Conservation (phyloP, 1,140 invertebrate genomes). For the Drosophila mauritiana region DNA sequence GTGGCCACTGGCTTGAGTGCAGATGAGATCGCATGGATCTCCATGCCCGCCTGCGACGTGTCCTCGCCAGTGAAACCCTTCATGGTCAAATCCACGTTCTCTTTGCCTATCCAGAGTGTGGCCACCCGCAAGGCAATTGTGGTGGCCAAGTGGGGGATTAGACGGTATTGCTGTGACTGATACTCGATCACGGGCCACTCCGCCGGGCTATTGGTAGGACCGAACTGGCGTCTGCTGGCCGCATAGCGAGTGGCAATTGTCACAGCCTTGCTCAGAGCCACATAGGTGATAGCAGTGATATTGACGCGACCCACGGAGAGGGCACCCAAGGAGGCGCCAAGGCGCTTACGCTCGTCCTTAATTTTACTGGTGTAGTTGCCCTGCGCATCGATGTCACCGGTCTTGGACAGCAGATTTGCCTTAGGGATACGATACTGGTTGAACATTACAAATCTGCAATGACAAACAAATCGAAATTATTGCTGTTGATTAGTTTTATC, state of each 20-base stretch:
- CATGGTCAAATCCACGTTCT: slow-evolving; percentile 86
- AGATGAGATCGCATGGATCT: slow-evolving; percentile 91
- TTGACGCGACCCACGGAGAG: slow-evolving; percentile 92
- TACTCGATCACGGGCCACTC: slow-evolving; percentile 94
- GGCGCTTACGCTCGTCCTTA: slow-evolving; percentile 91
- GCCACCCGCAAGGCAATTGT: slow-evolving; percentile 90
- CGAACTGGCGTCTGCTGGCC: slow-evolving; percentile 92
- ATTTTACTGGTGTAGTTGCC: slow-evolving; percentile 92
- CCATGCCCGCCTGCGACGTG: slow-evolving; percentile 84
- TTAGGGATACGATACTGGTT: slow-evolving; percentile 93
- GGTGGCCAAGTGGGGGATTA: slow-evolving; percentile 92
- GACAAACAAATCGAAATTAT: not conserved
- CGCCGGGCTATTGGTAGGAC: slow-evolving; percentile 85
- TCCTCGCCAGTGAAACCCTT: slow-evolving; percentile 84
- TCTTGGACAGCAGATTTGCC: slow-evolving; percentile 92
- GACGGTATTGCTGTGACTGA: slow-evolving; percentile 93
- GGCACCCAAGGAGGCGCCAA: slow-evolving; percentile 93
- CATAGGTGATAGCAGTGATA: slow-evolving; percentile 85
- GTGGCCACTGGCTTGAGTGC: slow-evolving; percentile 91
- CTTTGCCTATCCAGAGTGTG: slow-evolving; percentile 86
- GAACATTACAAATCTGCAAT: slow-evolving; percentile 91
- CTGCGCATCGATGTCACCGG: slow-evolving; percentile 92
- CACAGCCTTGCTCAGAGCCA: slow-evolving; percentile 86
- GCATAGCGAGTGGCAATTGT: slow-evolving; percentile 93
- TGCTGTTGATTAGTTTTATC: not conserved